Evolutionary conservation across 2,888 invertebrate species (phyloP).

Genomic region (Drosophila histrio): DNA sequence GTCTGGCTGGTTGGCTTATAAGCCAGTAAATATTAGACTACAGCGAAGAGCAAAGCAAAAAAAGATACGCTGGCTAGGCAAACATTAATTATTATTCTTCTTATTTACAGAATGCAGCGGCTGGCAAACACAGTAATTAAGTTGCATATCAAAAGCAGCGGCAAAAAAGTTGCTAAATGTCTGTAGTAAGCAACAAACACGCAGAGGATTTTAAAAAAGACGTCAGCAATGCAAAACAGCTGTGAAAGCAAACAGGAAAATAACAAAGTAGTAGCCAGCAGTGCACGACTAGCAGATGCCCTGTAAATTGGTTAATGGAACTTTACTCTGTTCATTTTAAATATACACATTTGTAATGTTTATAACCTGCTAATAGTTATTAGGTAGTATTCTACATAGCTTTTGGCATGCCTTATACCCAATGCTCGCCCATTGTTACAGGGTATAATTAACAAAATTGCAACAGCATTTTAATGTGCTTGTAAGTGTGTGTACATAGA

Average conservation of each 20-base stretch:
- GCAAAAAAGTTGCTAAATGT: constrained; percentile 59
- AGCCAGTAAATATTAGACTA: constrained; percentile 7
- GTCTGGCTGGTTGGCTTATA: neutral
- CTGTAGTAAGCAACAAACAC: constrained; percentile 51
- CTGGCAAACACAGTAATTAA: constrained; percentile 52
- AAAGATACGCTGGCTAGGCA: constrained; percentile 6
- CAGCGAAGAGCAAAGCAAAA: neutral
- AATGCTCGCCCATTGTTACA: neutral
- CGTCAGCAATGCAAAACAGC: constrained; percentile 15
- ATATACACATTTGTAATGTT: neutral
- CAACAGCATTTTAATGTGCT: constrained; percentile 17
- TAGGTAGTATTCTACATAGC: neutral
- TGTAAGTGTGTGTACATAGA: neutral
- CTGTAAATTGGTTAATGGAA: neutral
- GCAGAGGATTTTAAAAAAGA: constrained; percentile 14
- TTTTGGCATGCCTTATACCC: too few species aligned
- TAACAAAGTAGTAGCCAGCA: neutral
- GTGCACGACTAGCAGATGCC: neutral
- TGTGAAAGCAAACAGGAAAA: constrained; percentile 5
- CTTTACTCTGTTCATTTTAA: neutral
- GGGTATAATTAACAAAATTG: constrained; percentile 10
- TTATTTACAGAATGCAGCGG: constrained; percentile 30
- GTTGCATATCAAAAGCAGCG: constrained; percentile 55
- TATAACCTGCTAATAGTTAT: neutral
- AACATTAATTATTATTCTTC: constrained; percentile 36